These are phyloP conservation scores for Rhynchophorus ferrugineus DNA, from an alignment of 1,140 invertebrate species.

Conservation along the genomic window DNA sequence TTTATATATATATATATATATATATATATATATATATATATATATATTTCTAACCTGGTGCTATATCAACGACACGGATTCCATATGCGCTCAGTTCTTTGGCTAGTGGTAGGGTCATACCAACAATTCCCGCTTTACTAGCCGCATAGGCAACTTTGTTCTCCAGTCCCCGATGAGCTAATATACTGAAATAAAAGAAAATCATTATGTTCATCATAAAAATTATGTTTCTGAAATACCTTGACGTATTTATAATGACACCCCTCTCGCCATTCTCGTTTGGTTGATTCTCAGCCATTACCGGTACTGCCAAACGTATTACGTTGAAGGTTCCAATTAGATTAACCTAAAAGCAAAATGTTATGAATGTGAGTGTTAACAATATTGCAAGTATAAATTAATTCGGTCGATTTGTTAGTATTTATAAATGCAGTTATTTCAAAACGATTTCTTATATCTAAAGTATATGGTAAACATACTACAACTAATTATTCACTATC, in stretches of 20 bases:
- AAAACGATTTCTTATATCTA: too few species aligned
- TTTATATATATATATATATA: too few species aligned
- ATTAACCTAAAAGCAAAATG: slow-evolving; percentile 9
- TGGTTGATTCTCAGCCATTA: slow-evolving; percentile 5
- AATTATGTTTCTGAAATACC: too few species aligned
- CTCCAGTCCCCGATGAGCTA: not conserved
- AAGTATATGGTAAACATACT: too few species aligned
- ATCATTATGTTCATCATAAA: too few species aligned
- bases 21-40: too few species aligned
- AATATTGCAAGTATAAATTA: too few species aligned
- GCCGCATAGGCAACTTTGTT: slow-evolving; percentile 4
- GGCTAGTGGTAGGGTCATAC: slow-evolving; percentile 5
- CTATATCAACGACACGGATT: slow-evolving; percentile 15
- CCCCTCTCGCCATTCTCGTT: slow-evolving; percentile 12
- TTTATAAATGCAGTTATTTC: too few species aligned
- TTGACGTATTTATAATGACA: slow-evolving; percentile 15
- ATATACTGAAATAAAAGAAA: not conserved
- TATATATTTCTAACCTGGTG: slow-evolving; percentile 16
- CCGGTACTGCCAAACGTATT: slow-evolving; percentile 2
- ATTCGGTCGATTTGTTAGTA: too few species aligned
- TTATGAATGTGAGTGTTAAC: too few species aligned
- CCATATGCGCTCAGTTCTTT: slow-evolving; percentile 11
- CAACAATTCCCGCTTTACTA: slow-evolving; percentile 13
- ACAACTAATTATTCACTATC: too few species aligned
- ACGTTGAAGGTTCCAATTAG: slow-evolving; percentile 15